Evolutionary conservation across 2,888 invertebrate species (phyloP), one percentile per base, ranked within the genome.

Genomic region (Drosophila nigricruria): DNA sequence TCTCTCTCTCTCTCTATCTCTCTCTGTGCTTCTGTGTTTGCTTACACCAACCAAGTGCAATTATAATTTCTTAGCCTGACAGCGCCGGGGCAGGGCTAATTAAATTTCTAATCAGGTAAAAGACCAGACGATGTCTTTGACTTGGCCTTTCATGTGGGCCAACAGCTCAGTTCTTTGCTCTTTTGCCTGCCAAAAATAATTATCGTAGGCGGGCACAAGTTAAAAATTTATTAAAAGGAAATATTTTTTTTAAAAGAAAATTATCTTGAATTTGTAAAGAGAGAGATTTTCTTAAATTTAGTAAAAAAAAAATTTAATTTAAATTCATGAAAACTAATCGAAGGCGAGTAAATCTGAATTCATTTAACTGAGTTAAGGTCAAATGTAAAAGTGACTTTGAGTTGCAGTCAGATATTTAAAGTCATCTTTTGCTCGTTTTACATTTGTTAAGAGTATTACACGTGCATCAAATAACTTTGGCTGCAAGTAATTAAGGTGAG

Each of bases 21-120:
- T 3, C 2, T n/a, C 0, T 47, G 14, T 56, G 20, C 3, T 9
- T 45, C 9, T 58, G 10, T 64, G 47, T 63, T 45, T 78, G 62
- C 71, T 59, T 63, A 64, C 27, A 18, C 52, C 36, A 58, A 23
- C 45, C 60, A 60, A 38, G 38, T 49, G 83, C 69, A 82, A 86
- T 82, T 82, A 88, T 83, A 83, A 73, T 81, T 80, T 70, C 81
- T 70, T 70, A 49, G 63, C 76, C 61, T 45, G 74, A 54, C 68
- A 67, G 58, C 62, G 18, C 6, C 38, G 32, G 50, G 47, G 47
- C 56, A 45, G 50, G 62, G 62, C 73, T 84, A 84, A 84, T 84
- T 84, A 81, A 72, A 81, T 81, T 89, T 84, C 88, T 75, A 87
- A 89, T 84, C 82, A 76, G 76, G 66, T 78, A 69, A 84, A 71